Base-by-base conservation (phyloP, 2,797 vertebrate species). In the Enteromius radiatus region DNA sequence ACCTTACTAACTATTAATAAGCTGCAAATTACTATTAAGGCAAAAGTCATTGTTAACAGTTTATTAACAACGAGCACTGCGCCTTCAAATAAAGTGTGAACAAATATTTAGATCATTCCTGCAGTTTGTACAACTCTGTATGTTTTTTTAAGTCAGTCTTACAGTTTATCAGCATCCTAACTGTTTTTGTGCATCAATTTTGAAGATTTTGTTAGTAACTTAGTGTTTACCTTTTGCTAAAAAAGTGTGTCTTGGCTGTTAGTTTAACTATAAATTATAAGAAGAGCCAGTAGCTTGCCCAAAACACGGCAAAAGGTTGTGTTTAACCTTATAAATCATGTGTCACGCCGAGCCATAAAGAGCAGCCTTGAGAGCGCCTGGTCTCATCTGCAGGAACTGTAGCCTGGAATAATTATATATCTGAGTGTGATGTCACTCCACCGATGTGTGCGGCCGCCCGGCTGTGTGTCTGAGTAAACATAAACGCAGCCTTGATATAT, bases 361-460 rank as follows among this genome's bases (percentile, higher is more conserved):
- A 33, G 91, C 84, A 90, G 89, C 91, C 89, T 89, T 92, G 90
- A 91, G 73, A 79, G 84, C 80, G 59, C 65, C 79, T 41, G 87
- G 91, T 89, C 91, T 92, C 90, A 91, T 91, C 91, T 92, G 92
- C 89, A 90, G 89, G 86, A 81, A 80, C 89, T 89, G 86, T 84
- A 89, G 90, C 88, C 91, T 92, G 91, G 85, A 80, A 93, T 93
- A 92, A 93, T 92, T 92, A 92, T 90, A 91, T 83, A 91, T 91
- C 88, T 90, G 90, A 91, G 92, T 88, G 92, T 92, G 91, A 93
- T 92, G 89, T 92, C 91, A 89, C 86, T 86, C 65, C 84, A 88
- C 91, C 90, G 86, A 89, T 91, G 86, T 89, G 87, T 84, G 84
- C 78, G 87, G 87, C 86, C 0, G 31, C 12, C 33, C 11, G 23